Evolutionary conservation across 2,113 vertebrate species (phyloP), one percentile per base, ranked within the genome.

Genomic region (Phaethornis superciliosus): DNA sequence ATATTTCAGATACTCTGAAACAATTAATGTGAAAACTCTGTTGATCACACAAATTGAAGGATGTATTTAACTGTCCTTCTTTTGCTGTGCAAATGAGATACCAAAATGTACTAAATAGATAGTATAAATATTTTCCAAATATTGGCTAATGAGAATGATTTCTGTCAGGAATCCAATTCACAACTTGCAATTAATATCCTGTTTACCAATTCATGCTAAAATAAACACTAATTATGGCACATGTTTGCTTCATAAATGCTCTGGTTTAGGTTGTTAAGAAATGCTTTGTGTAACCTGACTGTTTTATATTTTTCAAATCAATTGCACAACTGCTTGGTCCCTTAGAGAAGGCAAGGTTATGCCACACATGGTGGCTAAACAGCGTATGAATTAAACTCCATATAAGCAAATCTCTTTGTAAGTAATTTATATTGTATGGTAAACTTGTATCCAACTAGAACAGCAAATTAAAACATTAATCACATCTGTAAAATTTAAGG

Each of bases 401-500:
- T 97, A 98, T 98, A 98, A 97, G 98, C 97, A 98, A 98, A 98
- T 98, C 98, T 97, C 97, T 97, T 97, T 97, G 97, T 97, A 98
- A 98, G 98, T 98, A 98, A 98, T 98, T 98, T 98, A 98, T 98
- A 98, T 97, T 97, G 95, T 97, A 96, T 96, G 96, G 97, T 98
- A 98, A 98, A 98, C 97, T 98, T 98, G 98, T 98, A 98, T 97
- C 98, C 98, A 98, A 98, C 96, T 96, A 98, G 98, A 98, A 97
- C 94, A 97, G 98, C 98, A 98, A 98, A 98, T 98, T 98, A 98
- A 98, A 98, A 97, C 98, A 98, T 98, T 98, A 98, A 98, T 98
- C 98, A 98, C 97, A 97, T 98, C 97, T 98, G 97, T 97, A 97
- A 98, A 98, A 98, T 98, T 98, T 98, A 98, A 97, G 94, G 81